A percentile compares a stretch with the other conserved stretches of the same genome.
phyloP scores from a whole-genome alignment of 2,888 invertebrate species.

The Chalcosyrphus nemorum region DNA sequence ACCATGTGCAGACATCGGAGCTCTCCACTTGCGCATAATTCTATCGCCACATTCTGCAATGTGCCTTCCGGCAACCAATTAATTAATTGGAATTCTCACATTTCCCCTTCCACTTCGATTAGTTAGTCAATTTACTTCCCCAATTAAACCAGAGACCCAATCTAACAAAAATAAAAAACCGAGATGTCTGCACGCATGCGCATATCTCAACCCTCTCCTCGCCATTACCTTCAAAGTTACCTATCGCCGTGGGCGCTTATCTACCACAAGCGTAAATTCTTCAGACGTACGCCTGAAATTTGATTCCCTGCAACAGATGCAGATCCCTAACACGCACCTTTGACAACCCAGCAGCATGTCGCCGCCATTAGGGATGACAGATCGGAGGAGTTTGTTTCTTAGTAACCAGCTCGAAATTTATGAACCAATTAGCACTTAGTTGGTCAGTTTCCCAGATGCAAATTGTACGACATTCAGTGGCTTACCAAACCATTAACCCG shows the following conservation, averaged over 20 bases:
- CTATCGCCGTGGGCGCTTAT: conserved; percentile 23
- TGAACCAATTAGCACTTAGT: conserved; percentile 53
- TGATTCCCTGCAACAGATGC: conserved; percentile 28
- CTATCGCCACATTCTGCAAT: conserved; percentile 22
- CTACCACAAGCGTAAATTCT: conserved; percentile 24
- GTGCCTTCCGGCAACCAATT: conserved; percentile 54
- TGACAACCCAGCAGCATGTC: conserved; percentile 3
- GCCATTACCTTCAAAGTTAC: not conserved
- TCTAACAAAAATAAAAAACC: not conserved
- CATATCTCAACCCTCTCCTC: not conserved
- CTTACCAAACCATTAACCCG: conserved; percentile 16
- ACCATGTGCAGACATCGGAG: conserved; percentile 27
- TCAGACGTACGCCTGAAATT: conserved; percentile 39
- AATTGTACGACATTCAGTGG: conserved; percentile 28
- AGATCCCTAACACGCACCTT: conserved; percentile 48
- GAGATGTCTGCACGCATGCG: conserved; percentile 39
- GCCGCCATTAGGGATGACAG: conserved; percentile 17
- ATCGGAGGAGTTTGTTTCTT: not conserved
- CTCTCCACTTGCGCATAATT: conserved; percentile 4
- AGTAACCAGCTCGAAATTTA: conserved; percentile 26
- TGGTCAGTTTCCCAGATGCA: conserved; percentile 39
- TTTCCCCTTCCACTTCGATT: conserved; percentile 1
- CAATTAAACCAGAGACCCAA: conserved; percentile 17
- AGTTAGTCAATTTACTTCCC: conserved; percentile 16
- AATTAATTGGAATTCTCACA: conserved; percentile 39